Percentiles rank a stretch among this genome's conserved stretches.
Evolutionary conservation across 2,797 vertebrate genomes (phyloP).

Genomic region (Staurois parvus): DNA sequence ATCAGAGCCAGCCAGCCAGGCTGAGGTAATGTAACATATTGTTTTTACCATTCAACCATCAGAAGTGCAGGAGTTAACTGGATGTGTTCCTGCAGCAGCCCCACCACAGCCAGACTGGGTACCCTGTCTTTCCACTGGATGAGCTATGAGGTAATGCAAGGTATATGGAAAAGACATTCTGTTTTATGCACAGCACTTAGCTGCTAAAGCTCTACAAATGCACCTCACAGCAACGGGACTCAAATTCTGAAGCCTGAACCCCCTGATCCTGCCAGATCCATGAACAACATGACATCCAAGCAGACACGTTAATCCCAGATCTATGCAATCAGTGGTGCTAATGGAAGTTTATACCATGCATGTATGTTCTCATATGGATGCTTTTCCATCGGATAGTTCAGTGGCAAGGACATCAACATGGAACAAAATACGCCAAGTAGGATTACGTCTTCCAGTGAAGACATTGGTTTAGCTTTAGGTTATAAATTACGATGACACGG

Average conservation of each 20-base stretch:
- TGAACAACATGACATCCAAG: neutral
- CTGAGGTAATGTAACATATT: conserved; percentile 46
- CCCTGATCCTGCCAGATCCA: neutral
- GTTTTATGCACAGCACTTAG: conserved; percentile 40
- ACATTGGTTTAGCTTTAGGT: neutral
- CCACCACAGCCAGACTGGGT: conserved; percentile 49
- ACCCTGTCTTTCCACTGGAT: conserved; percentile 52
- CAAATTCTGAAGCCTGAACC: neutral
- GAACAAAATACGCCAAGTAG: conserved; percentile 30
- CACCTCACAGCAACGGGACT: neutral
- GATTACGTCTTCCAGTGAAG: conserved; percentile 35
- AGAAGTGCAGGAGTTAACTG: conserved; percentile 50
- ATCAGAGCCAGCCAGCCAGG: conserved; percentile 40
- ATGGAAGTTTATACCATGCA: neutral
- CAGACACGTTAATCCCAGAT: conserved; percentile 3
- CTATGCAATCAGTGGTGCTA: neutral
- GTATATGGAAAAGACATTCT: conserved; percentile 54
- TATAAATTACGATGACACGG: conserved; percentile 16
- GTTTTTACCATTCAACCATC: conserved; percentile 39
- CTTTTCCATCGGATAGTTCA: conserved; percentile 5
- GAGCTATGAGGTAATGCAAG: conserved; percentile 57
- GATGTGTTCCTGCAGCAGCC: conserved; percentile 16
- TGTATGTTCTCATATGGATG: neutral
- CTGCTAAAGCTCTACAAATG: conserved; percentile 6
- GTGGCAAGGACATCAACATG: conserved; percentile 1